Evolutionary conservation across 92 coral and sea anemone species (phyloP).

Genomic region (Phymanthus crucifer): DNA sequence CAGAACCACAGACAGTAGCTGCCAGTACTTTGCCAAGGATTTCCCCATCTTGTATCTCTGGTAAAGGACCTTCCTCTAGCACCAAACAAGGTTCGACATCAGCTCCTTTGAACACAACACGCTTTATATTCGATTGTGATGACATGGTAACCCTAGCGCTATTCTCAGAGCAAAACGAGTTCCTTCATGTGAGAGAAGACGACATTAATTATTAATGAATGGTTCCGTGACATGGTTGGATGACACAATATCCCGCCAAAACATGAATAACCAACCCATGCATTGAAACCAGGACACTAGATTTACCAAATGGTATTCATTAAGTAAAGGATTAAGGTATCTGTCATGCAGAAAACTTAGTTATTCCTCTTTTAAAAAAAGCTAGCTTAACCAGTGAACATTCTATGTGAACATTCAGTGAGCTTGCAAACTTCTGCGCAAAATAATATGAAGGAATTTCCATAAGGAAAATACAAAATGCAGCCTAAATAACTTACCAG

Average conservation of each 20-base stretch:
- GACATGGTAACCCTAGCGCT: background rate
- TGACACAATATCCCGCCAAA: background rate
- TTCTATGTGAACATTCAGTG: too few relatives aligned
- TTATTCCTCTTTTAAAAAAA: too few relatives aligned
- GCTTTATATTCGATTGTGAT: slow-evolving; percentile 8
- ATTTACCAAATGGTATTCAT: too few relatives aligned
- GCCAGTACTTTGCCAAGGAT: slow-evolving; percentile 73
- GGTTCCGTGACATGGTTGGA: background rate
- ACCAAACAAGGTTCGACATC: slow-evolving; percentile 56
- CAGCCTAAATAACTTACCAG: background rate
- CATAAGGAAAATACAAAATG: background rate
- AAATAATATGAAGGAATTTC: background rate
- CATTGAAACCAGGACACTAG: too few relatives aligned
- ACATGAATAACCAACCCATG: background rate
- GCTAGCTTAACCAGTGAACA: too few relatives aligned
- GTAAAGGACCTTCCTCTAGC: slow-evolving; percentile 62
- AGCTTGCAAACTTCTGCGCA: background rate
- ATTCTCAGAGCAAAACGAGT: background rate
- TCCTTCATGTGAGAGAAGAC: background rate
- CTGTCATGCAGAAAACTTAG: too few relatives aligned
- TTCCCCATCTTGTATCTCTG: slow-evolving; percentile 76
- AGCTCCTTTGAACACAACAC: slow-evolving; percentile 79
- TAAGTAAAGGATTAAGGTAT: too few relatives aligned
- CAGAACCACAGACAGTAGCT: slow-evolving; percentile 96
- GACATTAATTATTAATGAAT: background rate